Evolutionary conservation across 2,888 invertebrate genomes (phyloP), one percentile per base, ranked within the genome.

Genomic region (Zaprionus bogoriensis): DNA sequence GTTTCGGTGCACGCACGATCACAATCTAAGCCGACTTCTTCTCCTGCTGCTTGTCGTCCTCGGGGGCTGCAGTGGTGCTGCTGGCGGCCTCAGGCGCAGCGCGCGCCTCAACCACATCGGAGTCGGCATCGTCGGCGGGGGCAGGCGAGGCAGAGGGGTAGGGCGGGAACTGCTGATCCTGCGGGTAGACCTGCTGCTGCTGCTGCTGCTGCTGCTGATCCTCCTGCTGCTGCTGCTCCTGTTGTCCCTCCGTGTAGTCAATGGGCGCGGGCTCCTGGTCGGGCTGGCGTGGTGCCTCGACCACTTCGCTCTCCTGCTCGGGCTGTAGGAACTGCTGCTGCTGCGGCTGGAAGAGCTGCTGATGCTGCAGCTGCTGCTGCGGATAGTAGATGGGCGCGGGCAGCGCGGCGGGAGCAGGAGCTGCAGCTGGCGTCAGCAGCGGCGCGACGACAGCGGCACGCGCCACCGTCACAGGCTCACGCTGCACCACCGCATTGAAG

Each of bases 401-500:
- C 38, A 80, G 60, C 4, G 71, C 58, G 9, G 70, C 64, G 10
- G 74, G 47, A 17, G 71, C 74, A 2, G 77, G 53, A 36, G 78
- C 66, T 12, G 75, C 69, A 23, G 76, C 57, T 0, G 75, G 48
- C 39, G 77, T 65, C n/a, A 74, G n/a, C n/a, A n/a, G n/a, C n/a
- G n/a, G n/a, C n/a, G n/a, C 68, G 27, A 74, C 55, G 2, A 22
- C 32, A 27, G 72, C 79, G 3, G 74, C 77, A 19, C 78, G 69
- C 4, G 66, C 63, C 10, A 74, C 75, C 12, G 81, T 63, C 54
- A 89, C 45, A 9, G 92, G 92, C 79, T 92, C 92, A 67, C 91
- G 92, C 74, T 91, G 91, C 12, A 92, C 92, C 30, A 92, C 91
- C 39, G 92, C 93, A 82, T 93, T 92, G 88, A 93, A 93, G 66